Evolutionary conservation across 2,113 vertebrate genomes (phyloP), one percentile per base, ranked within the genome.

Genomic region (Scomber scombrus): DNA sequence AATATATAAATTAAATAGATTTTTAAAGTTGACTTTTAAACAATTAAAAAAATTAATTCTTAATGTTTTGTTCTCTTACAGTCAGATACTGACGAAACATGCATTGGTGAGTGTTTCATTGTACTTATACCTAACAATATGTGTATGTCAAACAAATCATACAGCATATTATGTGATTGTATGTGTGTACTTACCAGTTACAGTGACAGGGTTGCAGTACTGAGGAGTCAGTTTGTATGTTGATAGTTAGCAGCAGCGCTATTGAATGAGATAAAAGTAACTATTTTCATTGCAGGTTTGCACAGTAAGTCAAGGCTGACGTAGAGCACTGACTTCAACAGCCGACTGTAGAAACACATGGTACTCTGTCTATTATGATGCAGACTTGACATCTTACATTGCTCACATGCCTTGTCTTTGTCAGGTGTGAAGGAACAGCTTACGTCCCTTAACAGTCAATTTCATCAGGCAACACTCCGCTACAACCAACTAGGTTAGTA

Each of bases 101-200:
- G 85, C 40, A 3, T 11, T 23, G 81, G 89, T 92, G 61, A 88
- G 91, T 79, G 4, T 0, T 64, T 70, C 10, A 63, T 65, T 46
- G 19, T 3, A 21, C 11, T 0, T 8, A 4, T 21, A 23, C 34
- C 4, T n/a, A 31, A 34, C 12, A 15, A n/a, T 14, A 54, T 43
- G 11, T 51, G 6, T 29, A 67, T 23, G 45, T 23, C 15, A 54
- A 43, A 64, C 10, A 47, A 29, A 45, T 46, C 9, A 46, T 47
- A 6, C n/a, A 26, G 43, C 12, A 6, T 6, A 12, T n/a, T 18
- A 21, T 43, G n/a, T 18, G 5, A 40, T 40, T 40, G 9, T 40
- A 40, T 40, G 8, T 40, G 6, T 7, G 9, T 40, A 40, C 34
- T 40, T 40, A 40, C 8, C 34, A 40, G 34, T 40, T 40, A 40